phyloP scores from a whole-genome alignment of 2,797 vertebrate species.

The Lacerta agilis region DNA sequence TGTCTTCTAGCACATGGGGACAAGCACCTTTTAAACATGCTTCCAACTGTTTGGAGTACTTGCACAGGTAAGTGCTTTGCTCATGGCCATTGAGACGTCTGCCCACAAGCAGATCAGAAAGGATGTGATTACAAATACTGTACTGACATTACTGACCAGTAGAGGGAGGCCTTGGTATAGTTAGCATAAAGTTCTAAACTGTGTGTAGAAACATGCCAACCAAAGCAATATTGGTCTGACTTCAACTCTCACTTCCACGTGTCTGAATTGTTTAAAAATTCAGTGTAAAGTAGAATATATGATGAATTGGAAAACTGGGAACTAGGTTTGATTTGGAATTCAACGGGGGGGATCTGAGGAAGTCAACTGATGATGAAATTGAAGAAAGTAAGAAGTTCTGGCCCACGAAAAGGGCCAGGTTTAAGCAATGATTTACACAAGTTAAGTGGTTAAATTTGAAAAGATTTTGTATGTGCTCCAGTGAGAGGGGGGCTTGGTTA shows the following conservation, averaged over 20 bases:
- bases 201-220: background rate
- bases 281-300: background rate
- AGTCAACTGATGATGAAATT: no score
- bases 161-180: slow-evolving; percentile 60
- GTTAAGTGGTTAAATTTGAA: no score
- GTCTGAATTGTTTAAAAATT: background rate
- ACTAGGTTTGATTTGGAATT: no score
- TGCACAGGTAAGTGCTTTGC: background rate
- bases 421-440: no score
- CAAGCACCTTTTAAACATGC: background rate
- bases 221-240: background rate
- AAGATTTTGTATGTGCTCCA: no score
- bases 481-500: no score
- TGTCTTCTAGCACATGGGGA: background rate
- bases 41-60: background rate
- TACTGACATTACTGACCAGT: slow-evolving; percentile 22
- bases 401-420: no score
- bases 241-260: background rate
- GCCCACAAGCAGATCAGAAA: background rate
- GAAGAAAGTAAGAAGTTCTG: no score
- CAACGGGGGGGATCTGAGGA: no score
- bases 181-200: background rate
- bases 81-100: background rate
- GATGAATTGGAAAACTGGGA: no score
- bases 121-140: background rate